These are phyloP conservation scores for Sitobion miscanthi DNA, from an alignment of 1,140 invertebrate species.

Conservation along the genomic window DNA sequence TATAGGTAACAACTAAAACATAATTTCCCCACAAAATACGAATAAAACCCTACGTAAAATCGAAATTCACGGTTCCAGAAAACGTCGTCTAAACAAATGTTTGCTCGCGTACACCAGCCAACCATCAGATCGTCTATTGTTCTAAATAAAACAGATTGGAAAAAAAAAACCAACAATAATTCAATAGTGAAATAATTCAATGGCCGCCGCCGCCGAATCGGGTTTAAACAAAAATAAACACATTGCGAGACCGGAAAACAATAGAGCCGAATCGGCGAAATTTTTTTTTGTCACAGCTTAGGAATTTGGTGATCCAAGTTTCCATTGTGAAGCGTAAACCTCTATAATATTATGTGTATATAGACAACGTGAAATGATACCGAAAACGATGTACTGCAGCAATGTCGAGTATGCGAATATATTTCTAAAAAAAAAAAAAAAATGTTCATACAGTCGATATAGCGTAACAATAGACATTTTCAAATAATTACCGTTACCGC, in stretches of 20 bases:
- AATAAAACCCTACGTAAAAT: background rate
- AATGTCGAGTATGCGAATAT: background rate
- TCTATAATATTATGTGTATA: background rate
- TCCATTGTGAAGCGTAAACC: background rate
- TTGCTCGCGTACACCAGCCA: background rate
- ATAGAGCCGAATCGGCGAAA: background rate
- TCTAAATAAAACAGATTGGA: background rate
- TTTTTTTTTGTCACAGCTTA: background rate
- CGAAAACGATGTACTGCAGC: background rate
- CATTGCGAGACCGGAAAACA: conserved; percentile 13
- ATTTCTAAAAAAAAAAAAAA: background rate
- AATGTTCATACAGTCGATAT: background rate
- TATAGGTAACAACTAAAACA: background rate
- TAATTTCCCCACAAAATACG: background rate
- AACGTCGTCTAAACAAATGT: background rate
- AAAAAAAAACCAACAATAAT: background rate
- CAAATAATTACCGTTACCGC: background rate
- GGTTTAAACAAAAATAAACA: background rate
- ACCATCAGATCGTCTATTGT: background rate
- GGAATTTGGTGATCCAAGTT: background rate
- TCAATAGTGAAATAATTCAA: background rate
- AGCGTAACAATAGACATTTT: background rate
- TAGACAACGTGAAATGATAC: background rate
- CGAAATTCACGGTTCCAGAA: background rate
- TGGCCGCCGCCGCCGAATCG: background rate